phyloP scores from a whole-genome alignment of 2,888 invertebrate species.

The Chydorus sphaericus region DNA sequence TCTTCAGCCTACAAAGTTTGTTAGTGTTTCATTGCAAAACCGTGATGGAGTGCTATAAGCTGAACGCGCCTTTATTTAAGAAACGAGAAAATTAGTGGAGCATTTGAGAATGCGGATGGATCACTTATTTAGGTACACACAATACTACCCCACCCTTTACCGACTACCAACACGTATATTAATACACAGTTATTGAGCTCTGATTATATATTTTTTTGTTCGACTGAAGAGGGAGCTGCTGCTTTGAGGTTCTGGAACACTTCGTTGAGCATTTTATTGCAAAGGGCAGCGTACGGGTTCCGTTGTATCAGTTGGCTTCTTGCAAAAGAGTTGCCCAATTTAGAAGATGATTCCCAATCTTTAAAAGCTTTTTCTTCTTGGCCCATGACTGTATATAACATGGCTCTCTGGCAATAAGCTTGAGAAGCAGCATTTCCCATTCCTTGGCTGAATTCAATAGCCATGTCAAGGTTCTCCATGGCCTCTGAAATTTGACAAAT shows the following conservation, averaged over 20 bases:
- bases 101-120: too few relatives aligned
- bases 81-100: too few relatives aligned
- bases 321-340: slow-evolving; percentile 73
- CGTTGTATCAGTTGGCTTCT: slow-evolving; percentile 66
- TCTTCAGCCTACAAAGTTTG: too few relatives aligned
- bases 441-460: slow-evolving; percentile 47
- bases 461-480: slow-evolving; percentile 53
- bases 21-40: too few relatives aligned
- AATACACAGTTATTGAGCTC: too few relatives aligned
- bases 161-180: too few relatives aligned
- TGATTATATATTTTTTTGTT: too few relatives aligned
- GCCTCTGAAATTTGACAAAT: slow-evolving; percentile 41
- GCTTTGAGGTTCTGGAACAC: slow-evolving; percentile 40
- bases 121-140: too few relatives aligned
- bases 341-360: slow-evolving; percentile 64
- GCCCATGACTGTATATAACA: slow-evolving; percentile 53
- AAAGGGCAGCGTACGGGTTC: slow-evolving; percentile 89
- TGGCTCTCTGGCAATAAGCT: slow-evolving; percentile 70
- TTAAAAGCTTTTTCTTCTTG: slow-evolving; percentile 49
- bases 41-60: too few relatives aligned
- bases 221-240: too few relatives aligned
- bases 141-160: too few relatives aligned
- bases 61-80: too few relatives aligned
- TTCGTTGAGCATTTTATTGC: slow-evolving; percentile 82
- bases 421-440: slow-evolving; percentile 50